These are phyloP conservation scores for Melangyna quadrimaculata DNA, from an alignment of 2,888 invertebrate species.

Conservation along the genomic window DNA sequence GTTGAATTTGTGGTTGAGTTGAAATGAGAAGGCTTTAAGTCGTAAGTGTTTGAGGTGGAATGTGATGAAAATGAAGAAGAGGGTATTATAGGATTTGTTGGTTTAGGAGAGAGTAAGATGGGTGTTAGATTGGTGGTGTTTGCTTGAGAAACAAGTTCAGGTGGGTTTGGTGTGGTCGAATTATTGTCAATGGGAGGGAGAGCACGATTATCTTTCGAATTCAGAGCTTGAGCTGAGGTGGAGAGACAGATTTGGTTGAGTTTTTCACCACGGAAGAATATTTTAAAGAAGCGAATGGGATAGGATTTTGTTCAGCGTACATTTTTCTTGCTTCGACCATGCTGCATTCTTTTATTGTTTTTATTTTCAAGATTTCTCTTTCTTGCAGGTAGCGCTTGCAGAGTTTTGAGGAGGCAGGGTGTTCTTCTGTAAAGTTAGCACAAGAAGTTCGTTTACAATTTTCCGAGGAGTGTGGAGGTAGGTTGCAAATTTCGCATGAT, in stretches of 20 bases:
- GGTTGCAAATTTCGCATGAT: not conserved
- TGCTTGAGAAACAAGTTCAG: too few species aligned
- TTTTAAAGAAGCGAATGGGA: not conserved
- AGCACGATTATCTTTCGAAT: not conserved
- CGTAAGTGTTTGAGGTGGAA: too few species aligned
- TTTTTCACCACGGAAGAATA: not conserved
- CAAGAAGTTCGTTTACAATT: conserved; percentile 2
- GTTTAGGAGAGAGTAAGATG: too few species aligned
- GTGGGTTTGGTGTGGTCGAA: too few species aligned
- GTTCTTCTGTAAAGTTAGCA: not conserved
- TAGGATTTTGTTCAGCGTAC: not conserved
- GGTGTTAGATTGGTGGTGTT: too few species aligned
- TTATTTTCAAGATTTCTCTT: conserved; percentile 9
- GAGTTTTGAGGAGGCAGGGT: not conserved
- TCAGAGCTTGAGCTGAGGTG: not conserved
- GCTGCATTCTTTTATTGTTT: not conserved
- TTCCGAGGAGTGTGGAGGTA: not conserved
- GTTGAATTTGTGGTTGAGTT: too few species aligned
- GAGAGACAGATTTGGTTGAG: not conserved
- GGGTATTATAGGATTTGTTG: too few species aligned
- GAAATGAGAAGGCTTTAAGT: too few species aligned
- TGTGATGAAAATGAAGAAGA: too few species aligned
- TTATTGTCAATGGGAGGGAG: too few species aligned
- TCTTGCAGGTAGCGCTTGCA: not conserved
- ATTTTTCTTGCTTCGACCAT: not conserved